phyloP scores from a whole-genome alignment of 1,140 invertebrate species.

The Calliopsis andreniformis region DNA sequence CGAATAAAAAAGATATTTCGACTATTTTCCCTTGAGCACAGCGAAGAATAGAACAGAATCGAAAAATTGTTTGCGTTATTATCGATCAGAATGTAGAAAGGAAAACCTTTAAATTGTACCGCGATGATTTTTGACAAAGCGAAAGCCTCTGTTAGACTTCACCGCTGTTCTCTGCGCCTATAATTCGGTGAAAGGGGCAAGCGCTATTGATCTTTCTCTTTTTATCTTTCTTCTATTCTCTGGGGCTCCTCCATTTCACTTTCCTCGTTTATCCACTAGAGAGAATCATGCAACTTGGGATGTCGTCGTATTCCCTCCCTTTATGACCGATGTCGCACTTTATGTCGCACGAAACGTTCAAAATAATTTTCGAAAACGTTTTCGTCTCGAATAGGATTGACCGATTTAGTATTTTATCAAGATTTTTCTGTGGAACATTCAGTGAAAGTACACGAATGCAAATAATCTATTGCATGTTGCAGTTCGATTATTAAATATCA shows the following conservation, averaged over 20 bases:
- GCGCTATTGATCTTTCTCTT: constrained; percentile 51
- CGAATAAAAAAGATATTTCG: too few species aligned
- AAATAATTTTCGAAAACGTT: background rate
- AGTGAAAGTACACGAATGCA: too few species aligned
- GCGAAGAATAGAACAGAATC: background rate
- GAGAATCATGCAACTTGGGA: constrained; percentile 20
- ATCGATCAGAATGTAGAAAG: background rate
- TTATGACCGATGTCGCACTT: too few species aligned
- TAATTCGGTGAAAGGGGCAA: constrained; percentile 41
- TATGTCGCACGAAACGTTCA: background rate
- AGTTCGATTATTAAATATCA: too few species aligned
- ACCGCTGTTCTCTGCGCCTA: background rate
- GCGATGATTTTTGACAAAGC: constrained; percentile 10
- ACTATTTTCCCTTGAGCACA: too few species aligned
- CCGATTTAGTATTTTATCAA: background rate
- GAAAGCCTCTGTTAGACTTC: constrained; percentile 7
- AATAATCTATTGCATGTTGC: too few species aligned
- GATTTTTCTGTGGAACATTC: background rate
- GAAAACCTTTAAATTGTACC: background rate
- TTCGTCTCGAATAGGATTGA: background rate
- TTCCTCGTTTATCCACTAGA: constrained; percentile 3
- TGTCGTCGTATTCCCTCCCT: background rate
- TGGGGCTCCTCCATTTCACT: background rate
- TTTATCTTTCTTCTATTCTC: too few species aligned
- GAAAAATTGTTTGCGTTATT: background rate